Percentiles rank a stretch among this genome's conserved stretches.
phyloP scores from a whole-genome alignment of 2,113 vertebrate genomes.

The Hipposideros armiger region DNA sequence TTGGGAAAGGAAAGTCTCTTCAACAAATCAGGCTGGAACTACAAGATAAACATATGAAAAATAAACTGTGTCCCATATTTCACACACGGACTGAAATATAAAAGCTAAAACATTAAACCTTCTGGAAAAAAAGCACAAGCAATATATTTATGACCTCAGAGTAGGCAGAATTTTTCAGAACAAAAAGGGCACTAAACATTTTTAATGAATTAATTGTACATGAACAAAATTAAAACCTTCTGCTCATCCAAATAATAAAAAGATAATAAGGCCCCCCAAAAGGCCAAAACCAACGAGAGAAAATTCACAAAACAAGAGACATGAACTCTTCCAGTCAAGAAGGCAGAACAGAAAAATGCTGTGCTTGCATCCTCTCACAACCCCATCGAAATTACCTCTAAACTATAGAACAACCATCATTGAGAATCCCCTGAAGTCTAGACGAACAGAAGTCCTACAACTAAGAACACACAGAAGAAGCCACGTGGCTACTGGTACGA shows the following conservation, averaged over 20 bases:
- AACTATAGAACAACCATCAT: too few species aligned
- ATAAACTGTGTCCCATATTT: not conserved
- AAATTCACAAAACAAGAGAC: not conserved
- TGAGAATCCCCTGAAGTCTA: too few species aligned
- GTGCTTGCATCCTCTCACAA: too few species aligned
- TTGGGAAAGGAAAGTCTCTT: not conserved
- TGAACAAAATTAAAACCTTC: constrained; percentile 7
- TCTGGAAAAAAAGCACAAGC: not conserved
- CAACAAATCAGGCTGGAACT: not conserved
- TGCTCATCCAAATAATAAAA: not conserved
- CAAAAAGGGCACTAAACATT: not conserved
- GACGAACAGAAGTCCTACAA: too few species aligned
- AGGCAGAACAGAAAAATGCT: too few species aligned
- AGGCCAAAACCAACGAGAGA: not conserved
- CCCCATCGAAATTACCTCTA: too few species aligned
- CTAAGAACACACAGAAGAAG: too few species aligned
- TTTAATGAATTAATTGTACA: not conserved
- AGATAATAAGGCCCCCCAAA: not conserved
- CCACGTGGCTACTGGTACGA: too few species aligned
- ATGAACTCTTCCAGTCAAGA: not conserved
- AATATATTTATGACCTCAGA: not conserved
- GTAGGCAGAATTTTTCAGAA: not conserved
- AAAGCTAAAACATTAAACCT: not conserved
- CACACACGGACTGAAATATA: not conserved
- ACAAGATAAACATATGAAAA: not conserved